phyloP scores from a whole-genome alignment of 1,140 invertebrate species.

The Meloidogyne floridensis region DNA sequence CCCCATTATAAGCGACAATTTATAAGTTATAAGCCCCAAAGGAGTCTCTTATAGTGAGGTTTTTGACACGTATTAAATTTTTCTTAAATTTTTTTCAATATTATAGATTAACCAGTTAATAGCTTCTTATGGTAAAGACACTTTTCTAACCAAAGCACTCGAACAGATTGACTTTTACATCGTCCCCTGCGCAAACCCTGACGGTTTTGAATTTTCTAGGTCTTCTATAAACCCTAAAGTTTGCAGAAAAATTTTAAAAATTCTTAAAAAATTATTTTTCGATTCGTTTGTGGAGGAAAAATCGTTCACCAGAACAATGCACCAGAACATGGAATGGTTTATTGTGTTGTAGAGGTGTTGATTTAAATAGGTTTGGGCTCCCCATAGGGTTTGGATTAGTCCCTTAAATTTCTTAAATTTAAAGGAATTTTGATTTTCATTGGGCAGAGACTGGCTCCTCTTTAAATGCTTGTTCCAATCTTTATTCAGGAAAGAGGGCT shows the following conservation, averaged over 20 bases:
- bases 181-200: constrained; percentile 74
- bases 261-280: constrained; percentile 1
- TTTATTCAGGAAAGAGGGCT: constrained; percentile 58
- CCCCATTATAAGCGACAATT: no score
- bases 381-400: neutral
- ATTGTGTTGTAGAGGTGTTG: constrained; percentile 62
- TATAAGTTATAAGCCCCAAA: neutral
- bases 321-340: constrained; percentile 56
- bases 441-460: constrained; percentile 61
- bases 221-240: constrained; percentile 50
- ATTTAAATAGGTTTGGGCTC: constrained; percentile 52
- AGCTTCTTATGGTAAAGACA: constrained; percentile 64
- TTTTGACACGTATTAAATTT: no score
- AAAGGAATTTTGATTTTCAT: constrained; percentile 63
- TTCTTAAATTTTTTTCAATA: no score
- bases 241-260: neutral
- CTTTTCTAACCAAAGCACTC: constrained; percentile 60
- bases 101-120: constrained; percentile 46
- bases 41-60: no score
- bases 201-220: constrained; percentile 55
- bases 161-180: constrained; percentile 71
- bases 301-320: constrained; percentile 63
- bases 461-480: constrained; percentile 63
- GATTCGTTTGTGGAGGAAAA: constrained; percentile 63
- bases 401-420: neutral